Percentiles rank a stretch among this genome's conserved stretches.
phyloP scores from a whole-genome alignment of 2,113 vertebrate species.

The Gnathonemus echidnorhynchus region DNA sequence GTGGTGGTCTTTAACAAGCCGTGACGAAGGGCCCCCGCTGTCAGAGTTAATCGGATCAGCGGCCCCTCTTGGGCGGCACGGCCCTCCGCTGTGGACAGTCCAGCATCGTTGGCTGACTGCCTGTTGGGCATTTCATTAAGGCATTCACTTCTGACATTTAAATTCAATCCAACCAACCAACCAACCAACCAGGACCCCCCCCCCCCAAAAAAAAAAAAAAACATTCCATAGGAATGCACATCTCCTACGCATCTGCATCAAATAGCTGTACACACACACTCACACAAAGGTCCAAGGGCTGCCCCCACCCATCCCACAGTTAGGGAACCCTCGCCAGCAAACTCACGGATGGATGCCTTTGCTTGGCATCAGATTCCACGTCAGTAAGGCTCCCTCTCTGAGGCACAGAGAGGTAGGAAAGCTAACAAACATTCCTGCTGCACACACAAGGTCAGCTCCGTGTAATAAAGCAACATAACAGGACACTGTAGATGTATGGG shows the following conservation, averaged over 20 bases:
- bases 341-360: neutral
- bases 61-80: neutral
- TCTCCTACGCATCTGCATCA: neutral
- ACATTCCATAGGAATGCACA: conserved; percentile 2
- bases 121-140: neutral
- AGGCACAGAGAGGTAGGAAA: conserved; percentile 68
- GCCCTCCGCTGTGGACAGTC: neutral
- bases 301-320: neutral
- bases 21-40: neutral
- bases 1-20: neutral
- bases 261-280: neutral
- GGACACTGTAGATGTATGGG: neutral
- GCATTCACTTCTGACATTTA: conserved; percentile 8
- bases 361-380: neutral
- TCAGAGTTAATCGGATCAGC: neutral
- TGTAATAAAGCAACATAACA: neutral
- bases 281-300: neutral
- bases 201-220: neutral
- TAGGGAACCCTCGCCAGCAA: neutral
- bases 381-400: conserved; percentile 65
- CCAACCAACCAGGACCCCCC: neutral
- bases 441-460: neutral
- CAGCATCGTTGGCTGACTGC: neutral
- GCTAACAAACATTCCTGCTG: conserved; percentile 44
- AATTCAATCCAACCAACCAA: no score